Conservation (phyloP, 2,888 invertebrate genomes). For the Drosophila mimica region DNA sequence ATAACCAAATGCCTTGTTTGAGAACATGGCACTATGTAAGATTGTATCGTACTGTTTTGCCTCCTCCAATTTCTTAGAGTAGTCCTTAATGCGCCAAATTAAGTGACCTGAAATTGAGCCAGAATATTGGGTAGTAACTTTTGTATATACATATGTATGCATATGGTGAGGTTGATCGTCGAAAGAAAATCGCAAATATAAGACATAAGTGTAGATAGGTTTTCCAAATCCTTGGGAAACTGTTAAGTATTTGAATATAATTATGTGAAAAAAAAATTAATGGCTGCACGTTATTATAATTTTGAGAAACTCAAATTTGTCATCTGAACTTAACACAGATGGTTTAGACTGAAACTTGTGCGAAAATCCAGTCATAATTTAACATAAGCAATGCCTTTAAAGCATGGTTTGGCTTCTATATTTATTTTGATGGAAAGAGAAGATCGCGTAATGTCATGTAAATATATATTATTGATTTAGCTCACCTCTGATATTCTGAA, state of each 20-base stretch:
- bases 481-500: constrained; percentile 83
- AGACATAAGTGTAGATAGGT: background rate
- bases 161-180: background rate
- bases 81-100: constrained; percentile 90
- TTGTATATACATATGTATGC: background rate
- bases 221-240: background rate
- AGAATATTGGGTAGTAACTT: background rate
- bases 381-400: background rate
- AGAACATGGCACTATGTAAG: constrained; percentile 89
- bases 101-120: constrained; percentile 85
- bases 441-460: background rate
- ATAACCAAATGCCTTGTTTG: constrained; percentile 90
- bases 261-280: background rate
- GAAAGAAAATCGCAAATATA: background rate
- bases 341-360: background rate
- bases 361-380: background rate
- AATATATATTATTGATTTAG: background rate
- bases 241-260: background rate
- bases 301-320: background rate
- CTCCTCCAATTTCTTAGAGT: constrained; percentile 88
- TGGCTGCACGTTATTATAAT: background rate
- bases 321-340: background rate
- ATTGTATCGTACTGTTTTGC: constrained; percentile 88
- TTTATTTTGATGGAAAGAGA: background rate
- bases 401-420: background rate